phyloP scores from a whole-genome alignment of 2,113 vertebrate species.

The Lichenostomus cassidix region DNA sequence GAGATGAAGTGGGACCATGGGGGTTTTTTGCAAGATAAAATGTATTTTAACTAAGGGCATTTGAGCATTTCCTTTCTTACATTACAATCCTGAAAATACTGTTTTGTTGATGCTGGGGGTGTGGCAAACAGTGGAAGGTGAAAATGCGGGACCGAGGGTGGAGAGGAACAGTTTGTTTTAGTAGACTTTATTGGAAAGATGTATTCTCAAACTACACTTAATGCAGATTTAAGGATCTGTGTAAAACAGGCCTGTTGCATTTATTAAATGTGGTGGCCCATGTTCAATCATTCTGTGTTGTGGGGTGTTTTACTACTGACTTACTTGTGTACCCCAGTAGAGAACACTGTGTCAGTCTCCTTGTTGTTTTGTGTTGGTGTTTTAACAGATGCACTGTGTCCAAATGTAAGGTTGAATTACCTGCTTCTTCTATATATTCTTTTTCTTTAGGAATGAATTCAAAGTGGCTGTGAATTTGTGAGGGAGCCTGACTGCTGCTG shows the following conservation, averaged over 20 bases:
- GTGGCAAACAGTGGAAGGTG: background rate
- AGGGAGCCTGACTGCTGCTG: background rate
- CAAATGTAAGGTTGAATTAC: background rate
- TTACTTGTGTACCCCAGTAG: background rate
- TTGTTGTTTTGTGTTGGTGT: background rate
- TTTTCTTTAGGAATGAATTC: background rate
- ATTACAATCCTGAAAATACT: background rate
- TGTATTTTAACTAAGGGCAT: background rate
- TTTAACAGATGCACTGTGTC: background rate
- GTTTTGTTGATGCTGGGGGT: background rate
- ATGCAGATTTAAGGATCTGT: background rate
- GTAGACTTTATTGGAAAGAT: background rate
- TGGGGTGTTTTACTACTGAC: background rate
- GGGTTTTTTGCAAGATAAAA: background rate
- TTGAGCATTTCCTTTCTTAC: background rate
- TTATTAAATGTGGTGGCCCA: background rate
- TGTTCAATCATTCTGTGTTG: background rate
- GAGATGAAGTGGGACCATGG: background rate
- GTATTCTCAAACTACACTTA: background rate
- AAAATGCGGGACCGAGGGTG: background rate
- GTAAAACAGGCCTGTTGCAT: background rate
- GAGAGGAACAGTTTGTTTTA: background rate
- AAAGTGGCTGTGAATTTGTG: slow-evolving; percentile 1
- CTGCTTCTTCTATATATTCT: background rate
- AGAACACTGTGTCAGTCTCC: background rate